phyloP scores from a whole-genome alignment of 2,888 invertebrate species.

The Formica aserva region DNA sequence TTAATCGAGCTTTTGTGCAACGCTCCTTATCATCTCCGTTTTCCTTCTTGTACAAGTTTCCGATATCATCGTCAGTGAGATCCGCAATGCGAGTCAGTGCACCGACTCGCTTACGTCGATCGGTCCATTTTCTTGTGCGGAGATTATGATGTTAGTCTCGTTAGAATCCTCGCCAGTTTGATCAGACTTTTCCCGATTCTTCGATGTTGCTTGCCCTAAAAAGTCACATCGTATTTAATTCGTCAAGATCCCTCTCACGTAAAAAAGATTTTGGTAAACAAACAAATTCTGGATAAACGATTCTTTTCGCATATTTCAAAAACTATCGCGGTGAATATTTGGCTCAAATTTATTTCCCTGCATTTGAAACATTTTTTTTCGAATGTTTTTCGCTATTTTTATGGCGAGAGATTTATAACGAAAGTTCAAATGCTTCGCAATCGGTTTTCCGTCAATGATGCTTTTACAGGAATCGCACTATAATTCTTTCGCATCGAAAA shows the following conservation, averaged over 20 bases:
- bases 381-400: background rate
- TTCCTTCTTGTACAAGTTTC: slow-evolving; percentile 49
- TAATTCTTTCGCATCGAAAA: background rate
- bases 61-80: slow-evolving; percentile 65
- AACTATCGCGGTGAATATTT: background rate
- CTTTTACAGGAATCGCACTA: background rate
- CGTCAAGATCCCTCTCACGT: background rate
- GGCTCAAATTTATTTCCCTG: background rate
- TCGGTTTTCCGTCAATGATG: background rate
- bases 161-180: slow-evolving; percentile 67
- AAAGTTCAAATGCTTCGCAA: background rate
- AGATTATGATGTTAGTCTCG: slow-evolving; percentile 56
- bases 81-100: slow-evolving; percentile 47
- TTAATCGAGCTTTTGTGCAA: slow-evolving; percentile 25
- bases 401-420: background rate
- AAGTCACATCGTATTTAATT: slow-evolving; percentile 14
- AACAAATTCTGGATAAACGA: background rate
- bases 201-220: slow-evolving; percentile 73
- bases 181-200: slow-evolving; percentile 70
- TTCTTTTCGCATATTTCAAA: background rate
- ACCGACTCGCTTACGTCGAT: slow-evolving; percentile 51
- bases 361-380: background rate
- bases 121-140: slow-evolving; percentile 58
- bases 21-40: background rate
- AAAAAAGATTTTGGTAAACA: background rate